These are phyloP conservation scores for Perca flavescens DNA, from an alignment of 2,113 vertebrate species.

Conservation along the genomic window DNA sequence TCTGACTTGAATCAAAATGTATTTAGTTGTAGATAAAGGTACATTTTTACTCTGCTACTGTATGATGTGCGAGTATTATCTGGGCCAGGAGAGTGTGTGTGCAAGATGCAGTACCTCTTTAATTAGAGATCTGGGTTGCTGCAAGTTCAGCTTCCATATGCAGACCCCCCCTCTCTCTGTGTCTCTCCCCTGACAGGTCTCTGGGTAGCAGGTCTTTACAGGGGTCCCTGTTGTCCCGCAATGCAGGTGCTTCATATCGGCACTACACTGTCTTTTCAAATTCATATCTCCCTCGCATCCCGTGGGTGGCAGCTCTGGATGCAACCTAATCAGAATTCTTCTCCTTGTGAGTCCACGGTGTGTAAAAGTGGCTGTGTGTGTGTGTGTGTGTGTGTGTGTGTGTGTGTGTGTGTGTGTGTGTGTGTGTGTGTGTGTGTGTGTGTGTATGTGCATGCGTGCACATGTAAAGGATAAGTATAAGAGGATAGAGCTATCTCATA, in stretches of 20 bases:
- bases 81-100: slow-evolving; percentile 18
- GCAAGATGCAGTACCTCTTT: slow-evolving; percentile 32
- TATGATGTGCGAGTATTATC: slow-evolving; percentile 8
- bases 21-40: not conserved
- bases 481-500: slow-evolving; percentile 77
- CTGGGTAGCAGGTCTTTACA: slow-evolving; percentile 63
- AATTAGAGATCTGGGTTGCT: slow-evolving; percentile 61
- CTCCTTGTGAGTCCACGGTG: slow-evolving; percentile 45
- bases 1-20: not conserved
- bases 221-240: slow-evolving; percentile 62
- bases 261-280: slow-evolving; percentile 69
- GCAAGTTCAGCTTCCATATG: slow-evolving; percentile 41
- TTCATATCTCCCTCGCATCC: slow-evolving; percentile 72
- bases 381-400: slow-evolving; percentile 32
- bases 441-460: slow-evolving; percentile 24
- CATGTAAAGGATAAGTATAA: slow-evolving; percentile 65
- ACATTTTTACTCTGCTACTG: slow-evolving; percentile 7
- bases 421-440: slow-evolving; percentile 32
- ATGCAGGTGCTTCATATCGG: slow-evolving; percentile 59
- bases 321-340: slow-evolving; percentile 73
- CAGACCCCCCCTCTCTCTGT: not conserved
- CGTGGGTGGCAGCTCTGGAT: slow-evolving; percentile 74
- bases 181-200: slow-evolving; percentile 54
- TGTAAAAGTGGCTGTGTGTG: slow-evolving; percentile 33
- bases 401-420: slow-evolving; percentile 25